Evolutionary conservation across 2,113 vertebrate genomes (phyloP), one percentile per base, ranked within the genome.

Genomic region (Narcine bancroftii): DNA sequence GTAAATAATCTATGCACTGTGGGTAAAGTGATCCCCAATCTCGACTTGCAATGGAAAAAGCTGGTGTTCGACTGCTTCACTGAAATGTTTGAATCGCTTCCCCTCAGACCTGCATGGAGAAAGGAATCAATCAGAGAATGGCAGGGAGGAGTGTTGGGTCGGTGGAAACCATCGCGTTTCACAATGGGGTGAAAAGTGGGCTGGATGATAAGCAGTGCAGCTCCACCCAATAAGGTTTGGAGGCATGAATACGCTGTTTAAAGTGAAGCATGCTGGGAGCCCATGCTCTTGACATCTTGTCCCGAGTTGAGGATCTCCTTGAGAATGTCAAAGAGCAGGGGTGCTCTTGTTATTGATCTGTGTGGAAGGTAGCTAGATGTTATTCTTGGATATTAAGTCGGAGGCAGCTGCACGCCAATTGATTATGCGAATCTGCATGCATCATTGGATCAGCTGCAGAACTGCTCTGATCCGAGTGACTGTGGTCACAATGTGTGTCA

Each of bases 111-210:
- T 26, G 3, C 11, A 24, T 47, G 89, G 47, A 91, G 65, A 91
- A 91, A 69, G 89, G 33, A 91, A 91, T 91, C 39, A 42, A 91
- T 91, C 66, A 39, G 71, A 69, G 26, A 91, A 91, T 69, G n/a
- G 2, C 89, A 91, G 42, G 89, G 47, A 69, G 65, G 42, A 45
- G 60, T 47, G 65, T n/a, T 15, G 89, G 69, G 24, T 47, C 89
- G 63, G 71, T 91, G 89, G 89, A 91, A 91, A 91, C 89, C 26
- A 13, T 39, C 29, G 39, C 71, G 89, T 26, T 91, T 66, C 65
- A 45, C n/a, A 69, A 69, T 91, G 42, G 45, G 65, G 42, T 91
- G 39, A 47, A 91, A n/a, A 91, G 63, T 91, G 63, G 89, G 13
- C 47, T 39, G 89, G 47, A 69, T 69, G 89, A 91, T 91, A 69